Base-by-base conservation (phyloP, 2,113 vertebrate genomes). In the Triplophysa siluroides region DNA sequence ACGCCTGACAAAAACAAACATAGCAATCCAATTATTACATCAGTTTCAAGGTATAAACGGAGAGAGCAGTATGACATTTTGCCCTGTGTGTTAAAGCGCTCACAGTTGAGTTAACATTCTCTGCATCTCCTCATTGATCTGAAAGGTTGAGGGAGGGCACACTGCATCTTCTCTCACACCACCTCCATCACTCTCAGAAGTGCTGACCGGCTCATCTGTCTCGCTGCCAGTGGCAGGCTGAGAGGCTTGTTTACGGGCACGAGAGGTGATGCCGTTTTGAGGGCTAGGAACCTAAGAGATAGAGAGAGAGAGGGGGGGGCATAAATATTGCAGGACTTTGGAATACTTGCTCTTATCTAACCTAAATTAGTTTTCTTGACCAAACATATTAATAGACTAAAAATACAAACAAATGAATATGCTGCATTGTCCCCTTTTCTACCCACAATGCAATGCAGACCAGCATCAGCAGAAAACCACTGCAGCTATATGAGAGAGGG, bases 91-190 rank as follows among this genome's bases (percentile, higher is more conserved):
- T 9, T 21, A 43, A 26, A 47, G 18, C 6, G 93, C 96, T 95
- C 91, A 99, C 97, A 99, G 92, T 82, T 99, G 97, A 88, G 94
- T 97, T 81, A 98, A 91, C 97, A 99, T 97, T 87, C 96, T 95
- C 90, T 98, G 97, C 97, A 99, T 96, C 89, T 99, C 97, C 90
- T 99, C 97, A 74, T 96, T 98, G 89, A 99, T 98, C 85, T 93
- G 92, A 86, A 88, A 91, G 87, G 93, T 94, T 85, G 93, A 93
- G 81, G 94, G 92, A 91, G 94, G n/a, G 86, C 89, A 79, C 56
- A 82, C 86, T 29, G 92, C 96, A 41, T 97, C 96, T 0, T 96
- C 95, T 62, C 91, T 91, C 63, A 88, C 90, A 76, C 80, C 79
- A 1, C 86, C 89, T 0, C 83, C 87, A 7, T 92, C 90, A 12